Conservation (phyloP, 2,113 vertebrate genomes). For the Danio rerio region GRCz12tu NC_133180.1:27839501-27840000, state of each 20-base stretch:
- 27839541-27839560: too few relatives aligned
- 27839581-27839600: too few relatives aligned
- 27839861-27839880: conserved; percentile 53
- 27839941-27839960: conserved; percentile 22
- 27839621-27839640: too few relatives aligned
- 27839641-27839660: neutral
- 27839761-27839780: neutral
- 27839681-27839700: neutral
- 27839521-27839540: too few relatives aligned
- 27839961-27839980: conserved; percentile 18
- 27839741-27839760: neutral
- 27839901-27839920: neutral
- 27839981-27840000: conserved; percentile 19
- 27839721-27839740: neutral
- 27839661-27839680: neutral
- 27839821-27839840: conserved; percentile 26
- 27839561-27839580: too few relatives aligned
- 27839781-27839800: conserved; percentile 30
- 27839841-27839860: conserved; percentile 37
- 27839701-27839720: neutral
- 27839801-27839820: conserved; percentile 46
- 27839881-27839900: conserved; percentile 36
- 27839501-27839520: too few relatives aligned
- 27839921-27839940: neutral
- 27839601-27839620: too few relatives aligned